Evolutionary conservation across 2,797 vertebrate genomes (phyloP).

Genomic region (Chanos chanos): DNA sequence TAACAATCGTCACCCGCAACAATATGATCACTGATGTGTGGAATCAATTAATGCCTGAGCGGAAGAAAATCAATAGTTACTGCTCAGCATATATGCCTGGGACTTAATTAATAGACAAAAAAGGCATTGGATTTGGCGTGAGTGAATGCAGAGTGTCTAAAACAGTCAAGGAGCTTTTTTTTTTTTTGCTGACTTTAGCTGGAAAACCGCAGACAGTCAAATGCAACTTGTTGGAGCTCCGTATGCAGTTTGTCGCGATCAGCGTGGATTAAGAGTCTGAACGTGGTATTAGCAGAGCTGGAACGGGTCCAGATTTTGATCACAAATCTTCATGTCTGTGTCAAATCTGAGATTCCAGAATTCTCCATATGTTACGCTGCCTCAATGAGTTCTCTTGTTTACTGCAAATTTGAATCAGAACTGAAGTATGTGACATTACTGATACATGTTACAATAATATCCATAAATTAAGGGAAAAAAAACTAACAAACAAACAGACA

Average conservation of each 20-base stretch:
- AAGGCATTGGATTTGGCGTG: slow-evolving; percentile 63
- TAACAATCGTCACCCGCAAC: slow-evolving; percentile 59
- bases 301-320: slow-evolving; percentile 63
- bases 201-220: slow-evolving; percentile 45
- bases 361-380: slow-evolving; percentile 54
- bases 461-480: too few species aligned
- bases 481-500: too few species aligned
- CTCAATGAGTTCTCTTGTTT: slow-evolving; percentile 36
- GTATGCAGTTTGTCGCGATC: slow-evolving; percentile 42
- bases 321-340: slow-evolving; percentile 53
- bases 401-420: too few species aligned
- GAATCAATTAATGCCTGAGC: slow-evolving; percentile 69
- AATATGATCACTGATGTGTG: slow-evolving; percentile 72
- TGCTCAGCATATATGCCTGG: slow-evolving; percentile 69
- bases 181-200: slow-evolving; percentile 67
- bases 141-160: slow-evolving; percentile 41
- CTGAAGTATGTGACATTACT: too few species aligned
- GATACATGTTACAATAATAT: too few species aligned
- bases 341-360: slow-evolving; percentile 51
- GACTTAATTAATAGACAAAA: slow-evolving; percentile 73
- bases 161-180: slow-evolving; percentile 60
- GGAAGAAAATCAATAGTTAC: slow-evolving; percentile 66
- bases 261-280: neutral
- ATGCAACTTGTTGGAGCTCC: slow-evolving; percentile 35
- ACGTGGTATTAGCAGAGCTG: slow-evolving; percentile 56